Evolutionary conservation across 2,888 invertebrate species (phyloP).

Genomic region (Coremacera marginata): DNA sequence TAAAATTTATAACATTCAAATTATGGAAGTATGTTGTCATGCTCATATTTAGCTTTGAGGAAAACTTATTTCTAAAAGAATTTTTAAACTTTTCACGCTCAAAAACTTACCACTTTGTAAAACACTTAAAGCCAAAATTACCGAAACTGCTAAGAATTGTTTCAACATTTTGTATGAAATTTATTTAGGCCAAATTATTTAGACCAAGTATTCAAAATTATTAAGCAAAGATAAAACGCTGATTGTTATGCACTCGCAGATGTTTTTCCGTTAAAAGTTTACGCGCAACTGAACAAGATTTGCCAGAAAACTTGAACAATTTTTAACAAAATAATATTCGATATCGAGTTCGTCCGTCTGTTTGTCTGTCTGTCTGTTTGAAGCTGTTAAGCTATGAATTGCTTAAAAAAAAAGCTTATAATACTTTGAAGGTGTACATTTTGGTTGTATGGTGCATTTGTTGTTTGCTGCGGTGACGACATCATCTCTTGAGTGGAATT

Average conservation of each 20-base stretch:
- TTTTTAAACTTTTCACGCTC: not conserved
- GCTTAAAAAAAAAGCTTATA: conserved; percentile 14
- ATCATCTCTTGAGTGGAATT: not conserved
- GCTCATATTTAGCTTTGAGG: not conserved
- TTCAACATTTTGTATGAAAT: conserved; percentile 56
- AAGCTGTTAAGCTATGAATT: conserved; percentile 3
- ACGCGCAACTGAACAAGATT: conserved; percentile 35
- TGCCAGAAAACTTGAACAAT: not conserved
- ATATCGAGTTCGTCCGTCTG: not conserved
- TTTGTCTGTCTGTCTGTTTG: not conserved
- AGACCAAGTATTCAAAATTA: too few relatives aligned
- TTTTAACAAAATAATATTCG: not conserved
- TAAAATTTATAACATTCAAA: not conserved
- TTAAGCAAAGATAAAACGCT: not conserved
- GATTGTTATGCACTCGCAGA: not conserved
- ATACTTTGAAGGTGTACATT: not conserved
- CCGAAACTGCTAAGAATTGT: conserved; percentile 56
- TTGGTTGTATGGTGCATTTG: not conserved
- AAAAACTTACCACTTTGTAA: conserved; percentile 61
- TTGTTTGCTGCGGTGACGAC: not conserved
- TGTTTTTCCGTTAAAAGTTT: conserved; percentile 35
- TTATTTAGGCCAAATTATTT: too few relatives aligned
- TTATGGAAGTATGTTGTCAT: not conserved
- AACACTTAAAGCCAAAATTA: conserved; percentile 59
- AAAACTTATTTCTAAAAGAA: conserved; percentile 3